Conservation (phyloP, 2,888 invertebrate genomes). For the Cactoblastis cactorum region DNA sequence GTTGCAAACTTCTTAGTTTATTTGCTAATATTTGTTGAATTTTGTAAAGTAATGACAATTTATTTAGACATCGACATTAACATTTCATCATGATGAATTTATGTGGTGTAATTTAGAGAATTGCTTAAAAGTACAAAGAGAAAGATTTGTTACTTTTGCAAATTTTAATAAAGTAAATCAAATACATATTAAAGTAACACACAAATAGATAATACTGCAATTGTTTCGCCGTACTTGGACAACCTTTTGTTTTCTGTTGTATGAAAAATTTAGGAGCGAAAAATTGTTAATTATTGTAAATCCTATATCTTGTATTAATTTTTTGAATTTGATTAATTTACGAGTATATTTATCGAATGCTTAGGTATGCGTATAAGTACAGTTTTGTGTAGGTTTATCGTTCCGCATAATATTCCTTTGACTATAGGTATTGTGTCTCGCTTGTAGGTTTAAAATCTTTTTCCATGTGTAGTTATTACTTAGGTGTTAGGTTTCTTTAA, state of each 20-base stretch:
- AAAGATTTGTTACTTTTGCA: slow-evolving; percentile 85
- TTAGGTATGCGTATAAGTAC: slow-evolving; percentile 48
- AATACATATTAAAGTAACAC: slow-evolving; percentile 69
- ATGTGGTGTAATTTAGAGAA: slow-evolving; percentile 80
- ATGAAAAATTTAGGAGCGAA: slow-evolving; percentile 56
- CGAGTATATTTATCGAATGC: slow-evolving; percentile 49
- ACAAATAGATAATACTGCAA: slow-evolving; percentile 61
- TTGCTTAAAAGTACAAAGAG: slow-evolving; percentile 85
- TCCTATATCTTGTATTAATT: slow-evolving; percentile 56
- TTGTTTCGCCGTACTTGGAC: slow-evolving; percentile 47
- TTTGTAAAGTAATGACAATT: slow-evolving; percentile 73
- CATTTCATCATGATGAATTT: slow-evolving; percentile 69
- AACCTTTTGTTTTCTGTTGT: slow-evolving; percentile 56
- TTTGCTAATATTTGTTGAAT: slow-evolving; percentile 77
- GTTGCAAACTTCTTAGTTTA: slow-evolving; percentile 77
- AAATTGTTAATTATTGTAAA: slow-evolving; percentile 70
- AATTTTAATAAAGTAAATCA: slow-evolving; percentile 82
- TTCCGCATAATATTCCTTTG: slow-evolving; percentile 58
- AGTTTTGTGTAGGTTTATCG: slow-evolving; percentile 42
- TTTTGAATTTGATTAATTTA: slow-evolving; percentile 43
- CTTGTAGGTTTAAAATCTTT: slow-evolving; percentile 59
- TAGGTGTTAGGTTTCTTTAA: slow-evolving; percentile 62
- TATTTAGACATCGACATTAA: slow-evolving; percentile 70
- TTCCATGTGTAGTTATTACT: slow-evolving; percentile 58
- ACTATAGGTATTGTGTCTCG: slow-evolving; percentile 50